phyloP scores from a whole-genome alignment of 2,888 invertebrate species.

The Tiliacea aurago region DNA sequence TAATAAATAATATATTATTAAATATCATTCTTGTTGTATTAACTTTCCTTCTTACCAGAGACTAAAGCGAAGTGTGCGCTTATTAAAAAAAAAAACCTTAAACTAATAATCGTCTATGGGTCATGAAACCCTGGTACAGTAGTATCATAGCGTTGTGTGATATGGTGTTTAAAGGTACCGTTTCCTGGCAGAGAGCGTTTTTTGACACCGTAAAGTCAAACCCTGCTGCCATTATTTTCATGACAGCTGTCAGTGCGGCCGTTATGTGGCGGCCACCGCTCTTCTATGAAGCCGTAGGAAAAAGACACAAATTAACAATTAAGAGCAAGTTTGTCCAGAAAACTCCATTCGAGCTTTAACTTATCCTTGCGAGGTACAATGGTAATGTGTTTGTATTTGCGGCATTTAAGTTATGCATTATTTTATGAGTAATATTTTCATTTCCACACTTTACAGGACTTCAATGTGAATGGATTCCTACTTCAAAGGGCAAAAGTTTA shows the following conservation, averaged over 20 bases:
- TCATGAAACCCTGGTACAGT: too few species aligned
- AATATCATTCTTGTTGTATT: not conserved
- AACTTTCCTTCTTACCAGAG: not conserved
- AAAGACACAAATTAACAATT: too few species aligned
- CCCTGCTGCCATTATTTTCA: too few species aligned
- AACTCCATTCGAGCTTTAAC: not conserved
- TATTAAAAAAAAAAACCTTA: not conserved
- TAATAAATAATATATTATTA: not conserved
- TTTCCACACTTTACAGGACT: not conserved
- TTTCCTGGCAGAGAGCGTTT: too few species aligned
- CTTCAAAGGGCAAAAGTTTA: not conserved
- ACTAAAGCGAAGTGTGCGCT: too few species aligned
- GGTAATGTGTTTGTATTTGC: not conserved
- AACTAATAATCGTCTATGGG: not conserved
- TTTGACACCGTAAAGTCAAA: too few species aligned
- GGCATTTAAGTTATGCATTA: not conserved
- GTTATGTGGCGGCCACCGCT: too few species aligned
- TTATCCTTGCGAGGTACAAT: not conserved
- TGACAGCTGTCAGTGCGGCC: too few species aligned
- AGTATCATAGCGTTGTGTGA: too few species aligned
- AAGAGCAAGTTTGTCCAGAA: too few species aligned
- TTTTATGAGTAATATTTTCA: not conserved
- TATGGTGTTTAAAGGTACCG: too few species aligned
- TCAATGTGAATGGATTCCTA: constrained; percentile 9
- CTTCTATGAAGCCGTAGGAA: too few species aligned